These are phyloP conservation scores for Cantharis rufa DNA, from an alignment of 2,888 invertebrate species.

Conservation along the genomic window DNA sequence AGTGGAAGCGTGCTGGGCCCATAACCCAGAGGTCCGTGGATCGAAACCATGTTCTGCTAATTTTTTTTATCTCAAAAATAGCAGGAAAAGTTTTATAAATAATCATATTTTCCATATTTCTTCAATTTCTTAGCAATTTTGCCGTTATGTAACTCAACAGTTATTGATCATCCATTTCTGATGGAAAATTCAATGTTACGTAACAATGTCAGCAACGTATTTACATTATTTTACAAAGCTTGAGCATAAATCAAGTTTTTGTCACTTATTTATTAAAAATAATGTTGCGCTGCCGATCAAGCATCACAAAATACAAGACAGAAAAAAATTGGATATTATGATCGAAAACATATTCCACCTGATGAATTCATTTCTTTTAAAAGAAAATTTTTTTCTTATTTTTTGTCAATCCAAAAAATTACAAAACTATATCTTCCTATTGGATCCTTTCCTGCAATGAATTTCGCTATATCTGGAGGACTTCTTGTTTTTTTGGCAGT, in stretches of 20 bases:
- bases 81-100: too few relatives aligned
- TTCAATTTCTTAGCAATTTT: not conserved
- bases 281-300: not conserved
- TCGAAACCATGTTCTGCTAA: slow-evolving; percentile 85
- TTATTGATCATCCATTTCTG: not conserved
- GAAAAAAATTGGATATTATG: not conserved
- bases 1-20: slow-evolving; percentile 84
- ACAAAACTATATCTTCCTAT: not conserved
- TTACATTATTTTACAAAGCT: not conserved
- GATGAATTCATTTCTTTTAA: not conserved
- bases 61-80: not conserved
- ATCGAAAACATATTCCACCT: not conserved
- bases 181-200: not conserved
- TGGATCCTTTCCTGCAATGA: not conserved
- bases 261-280: not conserved
- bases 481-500: not conserved
- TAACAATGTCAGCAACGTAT: not conserved
- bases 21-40: slow-evolving; percentile 92
- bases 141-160: not conserved
- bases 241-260: not conserved
- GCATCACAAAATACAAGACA: not conserved
- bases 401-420: not conserved
- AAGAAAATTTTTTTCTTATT: not conserved
- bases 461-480: not conserved
- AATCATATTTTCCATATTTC: not conserved